Conservation (phyloP, 2,113 vertebrate genomes). For the Phrynosoma platyrhinos region DNA sequence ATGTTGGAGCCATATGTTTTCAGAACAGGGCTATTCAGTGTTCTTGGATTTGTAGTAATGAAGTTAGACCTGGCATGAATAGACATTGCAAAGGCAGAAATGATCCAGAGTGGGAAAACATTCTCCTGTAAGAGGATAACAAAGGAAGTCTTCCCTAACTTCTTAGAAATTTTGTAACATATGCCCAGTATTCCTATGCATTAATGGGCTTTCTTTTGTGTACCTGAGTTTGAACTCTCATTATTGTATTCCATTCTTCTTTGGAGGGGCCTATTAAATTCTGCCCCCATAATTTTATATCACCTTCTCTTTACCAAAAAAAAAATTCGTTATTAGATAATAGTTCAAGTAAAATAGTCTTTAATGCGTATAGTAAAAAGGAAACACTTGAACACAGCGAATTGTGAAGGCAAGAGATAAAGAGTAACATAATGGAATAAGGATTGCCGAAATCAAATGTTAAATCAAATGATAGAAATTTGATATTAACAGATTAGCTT, state of each 20-base stretch:
- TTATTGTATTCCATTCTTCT: not conserved
- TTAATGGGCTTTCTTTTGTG: not conserved
- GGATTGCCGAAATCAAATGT: no score
- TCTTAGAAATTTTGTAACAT: not conserved
- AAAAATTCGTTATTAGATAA: not conserved
- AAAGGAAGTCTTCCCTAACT: not conserved
- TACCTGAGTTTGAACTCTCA: not conserved
- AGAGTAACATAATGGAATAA: no score
- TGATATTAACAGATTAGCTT: not conserved
- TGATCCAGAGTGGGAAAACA: not conserved
- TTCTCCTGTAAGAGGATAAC: not conserved
- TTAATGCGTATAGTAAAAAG: no score
- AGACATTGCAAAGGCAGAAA: not conserved
- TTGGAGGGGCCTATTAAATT: not conserved
- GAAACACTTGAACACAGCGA: no score
- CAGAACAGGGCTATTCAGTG: no score
- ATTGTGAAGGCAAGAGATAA: no score
- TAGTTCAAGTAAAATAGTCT: not conserved
- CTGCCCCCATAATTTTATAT: not conserved
- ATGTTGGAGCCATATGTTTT: no score
- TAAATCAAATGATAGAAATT: no score
- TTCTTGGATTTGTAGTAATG: no score
- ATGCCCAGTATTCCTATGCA: not conserved
- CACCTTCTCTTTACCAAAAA: not conserved
- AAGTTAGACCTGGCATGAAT: no score